Evolutionary conservation across 2,888 invertebrate genomes (phyloP), one percentile per base, ranked within the genome.

Genomic region (Drosophila borborema): DNA sequence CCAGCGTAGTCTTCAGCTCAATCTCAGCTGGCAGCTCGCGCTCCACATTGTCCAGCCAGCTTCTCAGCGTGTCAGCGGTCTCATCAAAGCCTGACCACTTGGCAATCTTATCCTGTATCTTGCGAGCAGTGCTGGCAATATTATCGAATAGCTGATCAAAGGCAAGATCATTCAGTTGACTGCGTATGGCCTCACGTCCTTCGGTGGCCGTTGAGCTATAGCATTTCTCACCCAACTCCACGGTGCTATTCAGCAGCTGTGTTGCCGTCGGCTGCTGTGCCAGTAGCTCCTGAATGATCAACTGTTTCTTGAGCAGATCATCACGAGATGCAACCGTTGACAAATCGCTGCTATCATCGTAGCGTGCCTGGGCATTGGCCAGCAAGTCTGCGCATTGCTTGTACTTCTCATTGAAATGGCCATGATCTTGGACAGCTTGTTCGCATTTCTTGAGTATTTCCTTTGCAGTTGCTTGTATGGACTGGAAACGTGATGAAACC

Each of bases 81-180:
- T 98, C 98, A 92, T 98, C 98, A 91, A 98, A 98, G 5, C 97
- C 97, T 20, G 96, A 96, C 98, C 98, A 98, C 82, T 97, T 95
- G 55, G 95, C 95, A 64, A 98, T 94, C 93, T 97, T 97, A 0
- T 96, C 95, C 92, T 98, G 97, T 31, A 98, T 94, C 84, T 97
- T 96, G 65, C 97, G 95, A 80, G 97, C 96, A 1, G 96, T 95
- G 69, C 95, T 95, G n/a, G 95, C 95, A 43, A 97, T 95, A 72
- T 95, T 95, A 85, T 98, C 98, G 85, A 96, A 98, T 0, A 98
- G 93, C 53, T 95, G 94, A 82, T 98, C 98, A 73, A 98, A 95
- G 0, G 96, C 95, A 91, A 96, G 96, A 85, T 98, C 97, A 90
- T 97, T 96, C 23, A 98, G 92, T 91, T 98, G 97, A 72, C 95